phyloP scores from a whole-genome alignment of 2,113 vertebrate genomes.

The Antechinus stuartii region DNA sequence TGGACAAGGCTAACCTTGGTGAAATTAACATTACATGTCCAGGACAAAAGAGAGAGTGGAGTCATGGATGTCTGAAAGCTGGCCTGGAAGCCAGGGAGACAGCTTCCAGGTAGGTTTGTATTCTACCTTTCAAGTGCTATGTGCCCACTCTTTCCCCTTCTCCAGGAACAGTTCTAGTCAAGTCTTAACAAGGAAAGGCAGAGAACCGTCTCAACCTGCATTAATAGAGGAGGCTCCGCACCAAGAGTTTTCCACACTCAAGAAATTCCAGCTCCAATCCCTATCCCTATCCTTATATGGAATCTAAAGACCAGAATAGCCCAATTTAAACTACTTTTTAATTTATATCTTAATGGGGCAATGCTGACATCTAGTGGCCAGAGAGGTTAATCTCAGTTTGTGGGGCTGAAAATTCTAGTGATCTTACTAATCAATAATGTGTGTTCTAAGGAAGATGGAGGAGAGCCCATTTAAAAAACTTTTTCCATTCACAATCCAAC shows the following conservation, averaged over 20 bases:
- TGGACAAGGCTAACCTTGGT: background rate
- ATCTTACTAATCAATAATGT: background rate
- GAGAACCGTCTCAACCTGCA: background rate
- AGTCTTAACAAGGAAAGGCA: background rate
- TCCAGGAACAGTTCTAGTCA: background rate
- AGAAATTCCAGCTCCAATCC: background rate
- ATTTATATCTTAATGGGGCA: constrained; percentile 23
- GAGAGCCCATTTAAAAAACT: background rate
- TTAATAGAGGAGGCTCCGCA: background rate
- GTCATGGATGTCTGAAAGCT: background rate
- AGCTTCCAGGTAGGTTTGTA: background rate
- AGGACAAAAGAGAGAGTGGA: background rate
- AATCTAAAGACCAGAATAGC: background rate
- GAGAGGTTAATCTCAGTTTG: background rate
- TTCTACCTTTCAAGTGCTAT: background rate
- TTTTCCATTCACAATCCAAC: background rate
- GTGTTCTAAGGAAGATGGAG: background rate
- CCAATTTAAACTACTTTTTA: too few species aligned
- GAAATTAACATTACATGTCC: background rate
- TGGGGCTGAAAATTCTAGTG: background rate
- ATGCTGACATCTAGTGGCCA: constrained; percentile 78
- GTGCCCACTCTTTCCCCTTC: too few species aligned
- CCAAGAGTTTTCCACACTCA: background rate
- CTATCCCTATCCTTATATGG: background rate
- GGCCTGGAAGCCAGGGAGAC: background rate